A percentile compares a stretch with the other conserved stretches of the same genome.
phyloP scores from a whole-genome alignment of 2,797 vertebrate species.

The Labroides dimidiatus region DNA sequence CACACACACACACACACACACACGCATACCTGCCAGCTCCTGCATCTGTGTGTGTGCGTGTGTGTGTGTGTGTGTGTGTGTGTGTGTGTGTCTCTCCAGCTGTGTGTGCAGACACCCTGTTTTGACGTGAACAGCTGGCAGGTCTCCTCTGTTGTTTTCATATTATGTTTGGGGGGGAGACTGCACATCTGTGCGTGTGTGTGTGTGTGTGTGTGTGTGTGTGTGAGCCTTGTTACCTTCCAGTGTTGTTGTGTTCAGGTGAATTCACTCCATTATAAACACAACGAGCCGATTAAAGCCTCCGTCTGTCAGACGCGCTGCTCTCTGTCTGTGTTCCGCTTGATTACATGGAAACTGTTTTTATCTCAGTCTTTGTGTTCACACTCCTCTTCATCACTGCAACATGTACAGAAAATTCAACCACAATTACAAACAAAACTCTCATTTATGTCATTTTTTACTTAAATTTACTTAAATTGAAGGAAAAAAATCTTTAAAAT shows the following conservation, averaged over 20 bases:
- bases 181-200: conserved; percentile 52
- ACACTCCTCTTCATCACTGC: too few relatives aligned
- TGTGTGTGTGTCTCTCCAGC: conserved; percentile 66
- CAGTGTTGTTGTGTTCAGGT: conserved; percentile 59
- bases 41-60: conserved; percentile 35
- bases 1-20: not conserved
- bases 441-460: too few relatives aligned
- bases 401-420: too few relatives aligned
- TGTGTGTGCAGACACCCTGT: conserved; percentile 67
- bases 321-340: not conserved
- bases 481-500: too few relatives aligned
- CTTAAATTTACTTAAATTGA: too few relatives aligned
- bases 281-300: conserved; percentile 37
- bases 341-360: not conserved
- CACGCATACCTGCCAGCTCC: conserved; percentile 45
- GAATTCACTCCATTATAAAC: conserved; percentile 52
- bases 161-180: conserved; percentile 62
- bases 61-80: conserved; percentile 42
- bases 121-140: conserved; percentile 80
- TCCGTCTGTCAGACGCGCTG: conserved; percentile 1
- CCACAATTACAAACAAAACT: too few relatives aligned
- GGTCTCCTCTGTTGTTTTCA: conserved; percentile 76
- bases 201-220: conserved; percentile 34
- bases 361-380: not conserved
- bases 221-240: too few relatives aligned